Conservation (phyloP, 2,888 invertebrate species). For the Dasypogon diadema region DNA sequence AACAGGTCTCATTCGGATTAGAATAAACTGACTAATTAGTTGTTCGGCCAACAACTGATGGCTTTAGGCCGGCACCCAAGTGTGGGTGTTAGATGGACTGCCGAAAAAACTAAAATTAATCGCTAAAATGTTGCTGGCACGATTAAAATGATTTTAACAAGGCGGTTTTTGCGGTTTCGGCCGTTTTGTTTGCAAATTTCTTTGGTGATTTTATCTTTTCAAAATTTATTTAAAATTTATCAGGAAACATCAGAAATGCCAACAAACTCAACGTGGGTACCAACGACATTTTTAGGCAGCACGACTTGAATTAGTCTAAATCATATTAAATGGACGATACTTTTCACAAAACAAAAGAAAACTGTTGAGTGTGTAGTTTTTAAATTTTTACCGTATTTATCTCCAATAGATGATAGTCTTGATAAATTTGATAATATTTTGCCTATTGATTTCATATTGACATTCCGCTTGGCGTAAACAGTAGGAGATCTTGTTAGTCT, state of each 20-base stretch:
- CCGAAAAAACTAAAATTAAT: slow-evolving; percentile 43
- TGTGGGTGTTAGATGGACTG: slow-evolving; percentile 21
- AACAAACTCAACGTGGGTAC: neutral
- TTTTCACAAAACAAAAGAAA: neutral
- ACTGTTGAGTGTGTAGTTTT: neutral
- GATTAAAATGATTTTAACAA: slow-evolving; percentile 1
- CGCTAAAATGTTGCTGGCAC: slow-evolving; percentile 25
- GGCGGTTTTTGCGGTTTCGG: slow-evolving; percentile 1
- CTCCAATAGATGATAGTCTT: neutral
- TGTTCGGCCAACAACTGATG: slow-evolving; percentile 1
- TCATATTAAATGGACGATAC: neutral
- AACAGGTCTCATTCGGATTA: slow-evolving; percentile 34
- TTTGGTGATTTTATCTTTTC: neutral
- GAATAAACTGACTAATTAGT: slow-evolving; percentile 44
- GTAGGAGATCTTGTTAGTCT: neutral
- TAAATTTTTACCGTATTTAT: too few species aligned
- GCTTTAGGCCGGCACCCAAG: neutral
- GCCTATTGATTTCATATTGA: neutral
- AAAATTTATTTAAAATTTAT: slow-evolving; percentile 18
- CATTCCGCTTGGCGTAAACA: slow-evolving; percentile 1
- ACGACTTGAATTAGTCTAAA: neutral
- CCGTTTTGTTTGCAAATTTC: slow-evolving; percentile 6
- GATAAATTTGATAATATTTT: neutral
- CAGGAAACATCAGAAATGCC: slow-evolving; percentile 6
- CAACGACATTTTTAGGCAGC: neutral